These are phyloP conservation scores for Bombus picipes DNA, from an alignment of 1,140 invertebrate genomes.

Conservation along the genomic window DNA sequence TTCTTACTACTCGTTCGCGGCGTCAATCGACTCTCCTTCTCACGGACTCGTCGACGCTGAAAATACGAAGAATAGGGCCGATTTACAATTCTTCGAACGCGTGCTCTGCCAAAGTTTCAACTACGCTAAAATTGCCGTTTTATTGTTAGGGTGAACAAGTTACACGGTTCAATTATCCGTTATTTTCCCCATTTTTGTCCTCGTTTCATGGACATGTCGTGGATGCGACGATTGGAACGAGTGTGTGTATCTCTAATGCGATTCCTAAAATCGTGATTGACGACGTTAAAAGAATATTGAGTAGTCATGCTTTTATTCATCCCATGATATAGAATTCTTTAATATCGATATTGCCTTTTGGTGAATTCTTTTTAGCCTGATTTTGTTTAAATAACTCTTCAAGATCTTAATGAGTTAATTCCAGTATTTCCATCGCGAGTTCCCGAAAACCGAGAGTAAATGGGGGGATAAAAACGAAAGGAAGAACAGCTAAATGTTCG, in stretches of 20 bases:
- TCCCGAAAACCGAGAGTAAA: neutral
- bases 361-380: too few relatives aligned
- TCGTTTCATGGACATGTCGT: neutral
- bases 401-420: neutral
- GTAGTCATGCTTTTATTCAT: neutral
- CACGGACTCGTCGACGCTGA: too few relatives aligned
- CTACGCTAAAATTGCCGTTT: conserved; percentile 1
- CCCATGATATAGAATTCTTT: neutral
- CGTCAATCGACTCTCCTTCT: neutral
- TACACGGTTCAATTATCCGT: neutral
- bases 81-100: conserved; percentile 23
- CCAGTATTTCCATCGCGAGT: too few relatives aligned
- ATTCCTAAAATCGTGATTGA: too few relatives aligned
- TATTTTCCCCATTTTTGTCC: neutral
- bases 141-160: neutral
- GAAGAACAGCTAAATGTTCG: neutral
- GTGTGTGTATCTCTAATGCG: too few relatives aligned
- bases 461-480: neutral
- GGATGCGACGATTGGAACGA: neutral
- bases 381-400: neutral
- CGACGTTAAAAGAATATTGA: neutral
- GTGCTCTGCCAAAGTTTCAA: neutral
- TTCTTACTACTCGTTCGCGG: neutral
- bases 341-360: neutral
- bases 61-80: conserved; percentile 4